Base-by-base conservation (phyloP, 2,797 vertebrate species). In the Calcarius lapponicus region DNA sequence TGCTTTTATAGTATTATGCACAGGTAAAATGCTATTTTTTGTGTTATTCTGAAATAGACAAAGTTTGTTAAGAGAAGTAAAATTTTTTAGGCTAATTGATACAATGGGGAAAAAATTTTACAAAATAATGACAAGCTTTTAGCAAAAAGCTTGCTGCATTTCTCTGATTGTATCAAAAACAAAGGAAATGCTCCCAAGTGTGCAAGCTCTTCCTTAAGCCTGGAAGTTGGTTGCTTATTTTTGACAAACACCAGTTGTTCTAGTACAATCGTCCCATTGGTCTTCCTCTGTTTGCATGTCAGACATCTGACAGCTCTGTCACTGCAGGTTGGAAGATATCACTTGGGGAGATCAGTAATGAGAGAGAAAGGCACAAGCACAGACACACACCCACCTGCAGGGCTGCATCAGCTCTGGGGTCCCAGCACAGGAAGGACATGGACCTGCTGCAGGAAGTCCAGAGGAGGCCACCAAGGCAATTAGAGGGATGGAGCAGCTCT, bases 381-480 rank as follows among this genome's bases (percentile, higher is more conserved):
- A 8, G 8, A 17, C 21, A 51, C 25, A 36, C 38, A 19, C 11
- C 9, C 50, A 50, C 32, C 19, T 80, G 36, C 4, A 57, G 36
- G 1, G 21, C 61, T 79, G 43, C 19, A n/a, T 50, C 66, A 64
- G 18, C 32, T 28, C 32, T 56, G 50, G 22, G 42, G 1, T 4
- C 32, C 43, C 74, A 64, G 50, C 50, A 50, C 18, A 64, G 42
- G 29, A 64, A 40, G 16, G 24, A 72, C 34, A 9, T 19, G 19
- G 29, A 40, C 0, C 16, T 64, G 22, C 10, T 24, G 42, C 13
- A 62, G 16, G 0, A 0, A 56, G 15, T 64, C 42, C 66, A 64
- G 42, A 64, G 66, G 12, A 71, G 42, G 26, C 17, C 50, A 42
- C 26, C 17, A 32, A 36, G 50, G 3, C 18, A 48, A 42, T 31